Evolutionary conservation across 2,888 invertebrate species (phyloP).

Genomic region (Yponomeuta plumbellus): DNA sequence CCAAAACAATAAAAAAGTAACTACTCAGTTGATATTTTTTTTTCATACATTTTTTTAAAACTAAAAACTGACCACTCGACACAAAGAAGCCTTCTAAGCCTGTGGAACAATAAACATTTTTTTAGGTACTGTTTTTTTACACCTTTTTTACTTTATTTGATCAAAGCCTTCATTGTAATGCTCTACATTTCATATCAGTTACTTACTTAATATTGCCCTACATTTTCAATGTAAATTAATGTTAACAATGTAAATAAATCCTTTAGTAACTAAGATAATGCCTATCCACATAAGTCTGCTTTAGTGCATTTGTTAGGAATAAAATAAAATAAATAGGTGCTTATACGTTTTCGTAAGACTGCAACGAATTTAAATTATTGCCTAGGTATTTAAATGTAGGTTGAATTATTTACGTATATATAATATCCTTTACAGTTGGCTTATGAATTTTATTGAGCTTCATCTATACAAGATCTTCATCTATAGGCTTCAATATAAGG

Average conservation of each 20-base stretch:
- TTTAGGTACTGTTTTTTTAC: background rate
- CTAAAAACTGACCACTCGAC: no score
- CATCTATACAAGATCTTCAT: background rate
- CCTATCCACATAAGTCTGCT: conserved; percentile 20
- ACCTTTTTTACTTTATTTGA: conserved; percentile 16
- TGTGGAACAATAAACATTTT: no score
- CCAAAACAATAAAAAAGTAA: no score
- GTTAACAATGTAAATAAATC: conserved; percentile 5
- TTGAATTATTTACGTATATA: conserved; percentile 13
- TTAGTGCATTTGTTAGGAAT: conserved; percentile 34
- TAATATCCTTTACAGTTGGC: background rate
- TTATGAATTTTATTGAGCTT: background rate
- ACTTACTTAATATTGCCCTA: conserved; percentile 10
- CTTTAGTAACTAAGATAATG: conserved; percentile 16
- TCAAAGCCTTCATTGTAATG: conserved; percentile 11
- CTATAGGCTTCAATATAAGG: no score
- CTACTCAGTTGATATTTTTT: no score
- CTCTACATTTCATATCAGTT: conserved; percentile 9
- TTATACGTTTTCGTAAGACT: conserved; percentile 63
- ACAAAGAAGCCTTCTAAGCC: no score
- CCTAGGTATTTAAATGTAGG: conserved; percentile 17
- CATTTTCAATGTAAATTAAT: conserved; percentile 15
- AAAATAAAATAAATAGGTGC: conserved; percentile 52
- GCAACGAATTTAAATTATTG: conserved; percentile 68
- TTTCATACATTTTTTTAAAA: no score